phyloP scores from a whole-genome alignment of 1,140 invertebrate species.

The Conus ventricosus region DNA sequence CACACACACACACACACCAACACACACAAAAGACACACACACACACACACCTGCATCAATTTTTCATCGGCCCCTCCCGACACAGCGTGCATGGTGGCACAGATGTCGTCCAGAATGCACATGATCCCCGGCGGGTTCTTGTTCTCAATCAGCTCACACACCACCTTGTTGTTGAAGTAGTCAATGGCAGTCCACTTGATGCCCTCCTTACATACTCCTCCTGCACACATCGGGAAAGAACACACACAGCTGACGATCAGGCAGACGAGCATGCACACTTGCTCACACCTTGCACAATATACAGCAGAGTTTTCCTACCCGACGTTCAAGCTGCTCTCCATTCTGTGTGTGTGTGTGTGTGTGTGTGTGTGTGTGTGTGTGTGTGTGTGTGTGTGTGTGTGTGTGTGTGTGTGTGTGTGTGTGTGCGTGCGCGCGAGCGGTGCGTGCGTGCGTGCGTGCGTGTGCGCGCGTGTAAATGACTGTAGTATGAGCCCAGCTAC shows the following conservation, averaged over 20 bases:
- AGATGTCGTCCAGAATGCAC: conserved; percentile 84
- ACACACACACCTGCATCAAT: conserved; percentile 47
- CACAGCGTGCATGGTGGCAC: conserved; percentile 85
- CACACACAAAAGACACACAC: not conserved
- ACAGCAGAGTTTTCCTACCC: too few species aligned
- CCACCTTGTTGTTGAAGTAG: conserved; percentile 86
- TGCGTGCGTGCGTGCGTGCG: too few species aligned
- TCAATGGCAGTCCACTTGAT: conserved; percentile 86
- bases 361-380: too few species aligned
- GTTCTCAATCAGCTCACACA: conserved; percentile 82
- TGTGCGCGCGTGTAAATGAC: too few species aligned
- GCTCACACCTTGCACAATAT: too few species aligned
- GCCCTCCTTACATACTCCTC: conserved; percentile 85
- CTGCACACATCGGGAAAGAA: conserved; percentile 67
- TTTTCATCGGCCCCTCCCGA: conserved; percentile 81
- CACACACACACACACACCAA: not conserved
- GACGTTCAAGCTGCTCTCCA: too few species aligned
- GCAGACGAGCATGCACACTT: too few species aligned
- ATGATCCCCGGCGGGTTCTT: conserved; percentile 78
- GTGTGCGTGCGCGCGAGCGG: too few species aligned
- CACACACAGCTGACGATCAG: not conserved
- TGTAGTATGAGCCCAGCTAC: too few species aligned
- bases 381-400: too few species aligned
- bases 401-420: too few species aligned
- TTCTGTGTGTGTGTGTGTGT: too few species aligned